Conservation (phyloP, 2,113 vertebrate genomes). For the Anguilla rostrata region DNA sequence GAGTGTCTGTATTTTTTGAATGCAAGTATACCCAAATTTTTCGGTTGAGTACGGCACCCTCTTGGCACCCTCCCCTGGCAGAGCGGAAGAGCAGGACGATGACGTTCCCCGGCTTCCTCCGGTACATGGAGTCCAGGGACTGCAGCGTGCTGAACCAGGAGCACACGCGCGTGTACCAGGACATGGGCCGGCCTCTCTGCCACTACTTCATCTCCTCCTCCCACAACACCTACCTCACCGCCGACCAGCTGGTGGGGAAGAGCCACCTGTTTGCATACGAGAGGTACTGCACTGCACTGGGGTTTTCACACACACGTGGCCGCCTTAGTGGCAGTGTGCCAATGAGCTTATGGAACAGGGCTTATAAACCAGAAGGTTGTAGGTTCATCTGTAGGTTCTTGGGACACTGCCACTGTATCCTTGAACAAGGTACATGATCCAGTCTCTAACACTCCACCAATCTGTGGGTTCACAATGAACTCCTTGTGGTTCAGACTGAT, state of each 20-base stretch:
- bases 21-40: not conserved
- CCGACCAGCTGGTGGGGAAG: slow-evolving; percentile 71
- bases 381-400: not conserved
- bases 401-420: too few relatives aligned
- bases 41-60: not conserved
- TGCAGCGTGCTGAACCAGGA: slow-evolving; percentile 67
- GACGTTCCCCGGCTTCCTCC: slow-evolving; percentile 80
- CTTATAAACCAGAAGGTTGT: not conserved
- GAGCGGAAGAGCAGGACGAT: slow-evolving; percentile 65
- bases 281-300: slow-evolving; percentile 38
- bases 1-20: not conserved
- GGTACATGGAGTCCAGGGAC: slow-evolving; percentile 77
- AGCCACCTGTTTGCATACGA: slow-evolving; percentile 60
- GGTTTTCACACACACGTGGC: not conserved
- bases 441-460: too few relatives aligned
- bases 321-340: too few relatives aligned
- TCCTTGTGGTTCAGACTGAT: not conserved
- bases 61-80: slow-evolving; percentile 45
- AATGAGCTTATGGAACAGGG: not conserved
- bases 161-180: slow-evolving; percentile 71
- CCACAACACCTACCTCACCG: slow-evolving; percentile 85
- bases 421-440: not conserved
- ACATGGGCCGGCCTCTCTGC: slow-evolving; percentile 76
- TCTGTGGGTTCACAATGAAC: too few relatives aligned
- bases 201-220: slow-evolving; percentile 85